Conservation (phyloP, 2,888 invertebrate genomes). For the Andrena hattorfiana region DNA sequence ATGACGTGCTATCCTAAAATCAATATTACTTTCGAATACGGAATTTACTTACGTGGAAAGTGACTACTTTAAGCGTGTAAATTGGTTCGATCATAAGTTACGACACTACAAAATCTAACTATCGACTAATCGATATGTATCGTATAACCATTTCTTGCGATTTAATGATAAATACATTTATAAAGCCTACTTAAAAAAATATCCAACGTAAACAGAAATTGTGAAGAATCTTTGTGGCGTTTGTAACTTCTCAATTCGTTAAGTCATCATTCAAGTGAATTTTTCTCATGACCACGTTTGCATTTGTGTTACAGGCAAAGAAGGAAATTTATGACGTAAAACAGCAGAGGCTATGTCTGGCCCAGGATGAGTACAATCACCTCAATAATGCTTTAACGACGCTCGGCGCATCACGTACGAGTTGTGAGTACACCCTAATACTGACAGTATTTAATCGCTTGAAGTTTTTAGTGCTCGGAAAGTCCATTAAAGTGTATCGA, state of each 20-base stretch:
- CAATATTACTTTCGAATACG: background rate
- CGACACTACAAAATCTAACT: no score
- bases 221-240: background rate
- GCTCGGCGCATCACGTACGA: constrained; percentile 95
- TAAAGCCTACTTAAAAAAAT: background rate
- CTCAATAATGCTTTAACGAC: constrained; percentile 94
- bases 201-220: background rate
- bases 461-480: background rate
- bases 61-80: no score
- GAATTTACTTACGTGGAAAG: no score
- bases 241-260: background rate
- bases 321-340: constrained; percentile 98
- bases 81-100: no score
- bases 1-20: background rate
- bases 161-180: no score
- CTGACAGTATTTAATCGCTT: constrained; percentile 4
- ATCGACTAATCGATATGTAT: no score
- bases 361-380: constrained; percentile 98
- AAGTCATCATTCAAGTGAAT: background rate
- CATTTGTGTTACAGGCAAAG: constrained; percentile 90
- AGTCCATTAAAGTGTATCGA: no score
- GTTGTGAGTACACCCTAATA: constrained; percentile 89
- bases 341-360: constrained; percentile 96
- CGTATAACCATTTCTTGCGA: no score
- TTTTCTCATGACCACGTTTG: background rate